phyloP scores from a whole-genome alignment of 2,797 vertebrate genomes.

The Otolemur crassicaudatus region DNA sequence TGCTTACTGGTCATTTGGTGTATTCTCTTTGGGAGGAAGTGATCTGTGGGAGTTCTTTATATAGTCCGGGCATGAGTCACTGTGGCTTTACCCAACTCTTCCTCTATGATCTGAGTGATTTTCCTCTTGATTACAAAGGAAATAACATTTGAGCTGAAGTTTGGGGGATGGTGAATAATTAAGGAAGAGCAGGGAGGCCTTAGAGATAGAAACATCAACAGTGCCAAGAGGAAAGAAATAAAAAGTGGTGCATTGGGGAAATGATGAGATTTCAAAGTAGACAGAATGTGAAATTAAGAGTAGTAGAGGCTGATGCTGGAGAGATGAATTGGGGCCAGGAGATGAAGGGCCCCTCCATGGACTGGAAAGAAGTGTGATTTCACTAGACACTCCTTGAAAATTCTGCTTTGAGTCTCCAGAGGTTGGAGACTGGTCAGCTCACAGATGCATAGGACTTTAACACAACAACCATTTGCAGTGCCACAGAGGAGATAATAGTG shows the following conservation, averaged over 20 bases:
- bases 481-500: not conserved
- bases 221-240: not conserved
- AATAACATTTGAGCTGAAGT: constrained; percentile 14
- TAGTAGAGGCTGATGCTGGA: not conserved
- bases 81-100: not conserved
- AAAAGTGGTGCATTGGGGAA: not conserved
- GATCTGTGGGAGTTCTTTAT: constrained; percentile 59
- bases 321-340: not conserved
- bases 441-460: not conserved
- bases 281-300: not conserved
- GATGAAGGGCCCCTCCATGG: not conserved
- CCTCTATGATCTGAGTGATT: constrained; percentile 41
- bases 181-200: constrained; percentile 14
- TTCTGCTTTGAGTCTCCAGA: not conserved
- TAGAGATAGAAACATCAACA: constrained; percentile 1
- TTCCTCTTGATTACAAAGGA: constrained; percentile 63
- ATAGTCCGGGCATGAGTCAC: constrained; percentile 53
- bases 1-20: constrained; percentile 15
- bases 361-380: not conserved
- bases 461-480: not conserved
- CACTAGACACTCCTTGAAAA: not conserved
- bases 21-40: constrained; percentile 57
- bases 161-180: constrained; percentile 52
- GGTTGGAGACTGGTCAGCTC: not conserved
- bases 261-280: not conserved